A percentile compares a stretch with the other conserved stretches of the same genome.
These are phyloP conservation scores for Tinea semifulvella DNA, from an alignment of 2,888 invertebrate species.

Conservation along the genomic window DNA sequence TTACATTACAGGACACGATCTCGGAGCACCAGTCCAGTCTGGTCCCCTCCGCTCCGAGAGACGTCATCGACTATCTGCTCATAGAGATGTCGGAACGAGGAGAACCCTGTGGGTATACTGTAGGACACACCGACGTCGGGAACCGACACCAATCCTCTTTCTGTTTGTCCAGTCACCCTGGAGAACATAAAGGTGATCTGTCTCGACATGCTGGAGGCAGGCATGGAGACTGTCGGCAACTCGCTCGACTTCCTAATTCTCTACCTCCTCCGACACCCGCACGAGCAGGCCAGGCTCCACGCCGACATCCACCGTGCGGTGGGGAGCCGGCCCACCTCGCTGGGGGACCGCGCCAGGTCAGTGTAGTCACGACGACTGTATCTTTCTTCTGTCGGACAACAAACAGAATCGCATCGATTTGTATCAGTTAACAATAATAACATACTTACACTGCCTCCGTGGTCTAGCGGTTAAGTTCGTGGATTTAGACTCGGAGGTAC, in stretches of 20 bases:
- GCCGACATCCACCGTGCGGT: constrained; percentile 68
- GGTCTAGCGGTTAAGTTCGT: too few relatives aligned
- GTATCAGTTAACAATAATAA: too few relatives aligned
- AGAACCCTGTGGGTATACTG: constrained; percentile 35
- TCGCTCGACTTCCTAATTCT: constrained; percentile 69
- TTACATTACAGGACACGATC: constrained; percentile 59
- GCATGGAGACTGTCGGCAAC: constrained; percentile 75
- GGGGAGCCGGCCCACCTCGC: constrained; percentile 62
- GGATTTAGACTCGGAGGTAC: too few relatives aligned
- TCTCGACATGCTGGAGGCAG: constrained; percentile 74
- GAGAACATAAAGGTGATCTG: constrained; percentile 62
- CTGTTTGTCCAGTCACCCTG: constrained; percentile 31
- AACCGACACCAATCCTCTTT: background rate
- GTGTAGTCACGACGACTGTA: too few relatives aligned
- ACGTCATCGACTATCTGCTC: constrained; percentile 74
- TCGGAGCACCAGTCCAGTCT: constrained; percentile 55
- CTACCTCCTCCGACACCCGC: constrained; percentile 63
- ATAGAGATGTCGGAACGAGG: constrained; percentile 58
- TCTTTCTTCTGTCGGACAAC: too few relatives aligned
- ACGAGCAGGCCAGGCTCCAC: constrained; percentile 66
- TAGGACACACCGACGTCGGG: background rate
- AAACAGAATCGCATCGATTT: too few relatives aligned
- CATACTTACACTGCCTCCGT: too few relatives aligned
- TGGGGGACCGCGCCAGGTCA: constrained; percentile 67
- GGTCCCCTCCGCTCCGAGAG: constrained; percentile 52